These are phyloP conservation scores for Gortyna flavago DNA, from an alignment of 2,888 invertebrate species.

Conservation along the genomic window DNA sequence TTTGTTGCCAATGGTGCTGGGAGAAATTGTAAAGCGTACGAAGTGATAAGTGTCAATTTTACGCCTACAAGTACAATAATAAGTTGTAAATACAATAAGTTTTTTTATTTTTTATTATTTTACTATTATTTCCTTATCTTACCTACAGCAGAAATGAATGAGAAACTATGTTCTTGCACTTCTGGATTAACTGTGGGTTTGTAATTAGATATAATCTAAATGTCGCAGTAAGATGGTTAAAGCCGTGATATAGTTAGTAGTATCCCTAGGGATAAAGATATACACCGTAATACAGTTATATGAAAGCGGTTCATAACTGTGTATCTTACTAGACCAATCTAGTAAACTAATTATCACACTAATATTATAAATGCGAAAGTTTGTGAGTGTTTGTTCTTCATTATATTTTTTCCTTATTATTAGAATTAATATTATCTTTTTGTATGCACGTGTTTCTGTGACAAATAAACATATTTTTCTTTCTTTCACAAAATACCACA, in stretches of 20 bases:
- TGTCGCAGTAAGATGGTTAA: not conserved
- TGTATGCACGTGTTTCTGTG: no score
- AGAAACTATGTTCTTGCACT: not conserved
- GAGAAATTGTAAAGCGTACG: slow-evolving; percentile 19
- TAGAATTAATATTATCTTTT: no score
- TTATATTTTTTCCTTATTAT: no score
- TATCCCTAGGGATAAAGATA: not conserved
- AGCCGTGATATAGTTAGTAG: not conserved
- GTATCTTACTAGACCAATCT: not conserved
- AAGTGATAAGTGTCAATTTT: not conserved
- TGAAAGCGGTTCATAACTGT: not conserved
- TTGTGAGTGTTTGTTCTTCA: no score
- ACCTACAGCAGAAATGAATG: not conserved
- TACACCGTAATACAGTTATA: not conserved
- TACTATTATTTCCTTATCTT: not conserved
- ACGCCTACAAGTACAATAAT: not conserved
- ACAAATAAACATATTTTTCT: no score
- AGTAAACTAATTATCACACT: not conserved
- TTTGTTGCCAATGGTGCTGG: not conserved
- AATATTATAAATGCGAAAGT: no score
- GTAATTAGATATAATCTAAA: not conserved
- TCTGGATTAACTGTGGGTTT: not conserved
- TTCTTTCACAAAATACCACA: no score
- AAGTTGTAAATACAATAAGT: no score
- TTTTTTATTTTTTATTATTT: no score